Percentiles rank a stretch among this genome's conserved stretches.
These are phyloP conservation scores for Drosophila nannoptera DNA, from an alignment of 1,140 invertebrate species.

Conservation along the genomic window DNA sequence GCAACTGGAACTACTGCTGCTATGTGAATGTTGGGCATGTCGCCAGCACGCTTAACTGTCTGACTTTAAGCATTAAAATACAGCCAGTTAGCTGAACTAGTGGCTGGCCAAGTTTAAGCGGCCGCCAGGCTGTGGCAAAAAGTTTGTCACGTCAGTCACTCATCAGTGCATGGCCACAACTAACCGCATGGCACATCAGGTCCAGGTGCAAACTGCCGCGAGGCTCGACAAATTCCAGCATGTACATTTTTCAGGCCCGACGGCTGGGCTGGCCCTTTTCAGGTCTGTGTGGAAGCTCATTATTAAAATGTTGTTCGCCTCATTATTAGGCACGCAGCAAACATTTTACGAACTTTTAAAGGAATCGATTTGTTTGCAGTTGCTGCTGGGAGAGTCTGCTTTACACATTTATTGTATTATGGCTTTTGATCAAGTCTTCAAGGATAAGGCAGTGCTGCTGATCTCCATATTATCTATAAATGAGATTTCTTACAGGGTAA, in stretches of 20 bases:
- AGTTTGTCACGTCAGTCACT: conserved; percentile 31
- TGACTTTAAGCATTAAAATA: conserved; percentile 29
- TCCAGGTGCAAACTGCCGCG: conserved; percentile 64
- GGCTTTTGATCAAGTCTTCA: too few species aligned
- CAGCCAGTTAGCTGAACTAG: conserved; percentile 21
- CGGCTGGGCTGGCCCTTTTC: neutral
- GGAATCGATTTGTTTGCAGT: too few species aligned
- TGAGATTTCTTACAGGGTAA: neutral
- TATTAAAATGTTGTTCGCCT: conserved; percentile 4
- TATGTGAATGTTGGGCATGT: conserved; percentile 20
- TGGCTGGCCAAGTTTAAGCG: conserved; percentile 31
- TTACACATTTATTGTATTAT: too few species aligned
- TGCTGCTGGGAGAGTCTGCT: too few species aligned
- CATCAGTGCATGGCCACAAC: conserved; percentile 50
- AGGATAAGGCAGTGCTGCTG: too few species aligned
- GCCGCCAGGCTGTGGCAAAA: conserved; percentile 23
- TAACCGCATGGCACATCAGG: conserved; percentile 61
- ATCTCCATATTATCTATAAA: too few species aligned
- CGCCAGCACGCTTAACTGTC: conserved; percentile 25
- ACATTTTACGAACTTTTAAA: too few species aligned
- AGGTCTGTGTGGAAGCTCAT: conserved; percentile 15
- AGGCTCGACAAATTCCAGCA: conserved; percentile 26
- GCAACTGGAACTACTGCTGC: neutral
- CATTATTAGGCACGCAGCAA: neutral
- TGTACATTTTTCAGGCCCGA: conserved; percentile 21